Conservation (phyloP, 2,113 vertebrate genomes). For the Plestiodon gilberti region DNA sequence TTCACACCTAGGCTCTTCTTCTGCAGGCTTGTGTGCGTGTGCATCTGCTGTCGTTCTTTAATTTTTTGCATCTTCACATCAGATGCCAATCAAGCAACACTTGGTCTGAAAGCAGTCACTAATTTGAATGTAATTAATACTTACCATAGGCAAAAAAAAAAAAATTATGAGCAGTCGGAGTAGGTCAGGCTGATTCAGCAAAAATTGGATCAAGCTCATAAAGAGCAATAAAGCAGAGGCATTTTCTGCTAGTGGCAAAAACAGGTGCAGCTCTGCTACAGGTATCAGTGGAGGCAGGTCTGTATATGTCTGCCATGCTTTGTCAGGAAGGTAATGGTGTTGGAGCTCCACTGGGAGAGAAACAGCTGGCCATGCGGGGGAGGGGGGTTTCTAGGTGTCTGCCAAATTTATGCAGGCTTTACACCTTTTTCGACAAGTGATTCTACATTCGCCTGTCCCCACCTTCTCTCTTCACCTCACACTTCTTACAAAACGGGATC, state of each 20-base stretch:
- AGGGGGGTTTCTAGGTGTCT: background rate
- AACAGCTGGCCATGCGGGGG: background rate
- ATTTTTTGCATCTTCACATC: slow-evolving; percentile 31
- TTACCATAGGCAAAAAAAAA: slow-evolving; percentile 31
- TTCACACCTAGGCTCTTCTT: background rate
- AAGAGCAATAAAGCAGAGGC: slow-evolving; percentile 57
- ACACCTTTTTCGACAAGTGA: slow-evolving; percentile 9
- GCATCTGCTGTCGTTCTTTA: background rate
- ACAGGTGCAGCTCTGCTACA: slow-evolving; percentile 9
- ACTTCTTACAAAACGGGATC: background rate
- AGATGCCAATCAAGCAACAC: slow-evolving; percentile 60
- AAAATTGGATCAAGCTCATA: slow-evolving; percentile 59
- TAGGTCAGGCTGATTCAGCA: slow-evolving; percentile 59
- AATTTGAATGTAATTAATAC: slow-evolving; percentile 69
- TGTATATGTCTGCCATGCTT: background rate
- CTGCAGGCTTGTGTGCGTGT: no score
- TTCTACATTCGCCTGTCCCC: background rate
- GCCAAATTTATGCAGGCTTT: background rate
- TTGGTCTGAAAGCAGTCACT: slow-evolving; percentile 62
- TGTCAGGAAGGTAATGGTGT: background rate
- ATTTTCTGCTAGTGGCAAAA: slow-evolving; percentile 30
- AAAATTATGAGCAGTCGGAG: slow-evolving; percentile 45
- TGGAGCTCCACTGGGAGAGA: background rate
- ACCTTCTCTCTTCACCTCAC: background rate
- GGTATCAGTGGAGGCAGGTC: slow-evolving; percentile 35